These are phyloP conservation scores for Eupeodes luniger DNA, from an alignment of 2,888 invertebrate genomes.

Conservation along the genomic window DNA sequence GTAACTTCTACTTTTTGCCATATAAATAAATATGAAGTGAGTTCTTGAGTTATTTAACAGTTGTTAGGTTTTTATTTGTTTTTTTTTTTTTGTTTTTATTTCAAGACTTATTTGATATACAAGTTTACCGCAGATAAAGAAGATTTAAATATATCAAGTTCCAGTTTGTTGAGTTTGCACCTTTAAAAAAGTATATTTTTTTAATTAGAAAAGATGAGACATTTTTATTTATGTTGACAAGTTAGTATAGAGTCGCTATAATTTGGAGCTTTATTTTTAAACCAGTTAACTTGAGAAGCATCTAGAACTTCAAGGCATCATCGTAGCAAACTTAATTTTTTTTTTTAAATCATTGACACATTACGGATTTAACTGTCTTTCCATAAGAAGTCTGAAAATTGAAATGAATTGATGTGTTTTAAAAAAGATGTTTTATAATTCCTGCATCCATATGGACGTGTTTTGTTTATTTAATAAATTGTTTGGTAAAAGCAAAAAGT, in stretches of 20 bases:
- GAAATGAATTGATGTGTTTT: constrained; percentile 50
- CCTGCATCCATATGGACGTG: constrained; percentile 40
- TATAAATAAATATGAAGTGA: constrained; percentile 1
- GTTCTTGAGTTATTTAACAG: constrained; percentile 28
- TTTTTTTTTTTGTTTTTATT: too few species aligned
- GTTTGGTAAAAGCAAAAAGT: neutral
- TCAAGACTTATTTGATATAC: neutral
- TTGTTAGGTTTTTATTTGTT: neutral
- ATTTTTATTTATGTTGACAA: constrained; percentile 5
- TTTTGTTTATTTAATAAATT: constrained; percentile 19
- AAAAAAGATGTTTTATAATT: constrained; percentile 31
- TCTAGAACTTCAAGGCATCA: neutral
- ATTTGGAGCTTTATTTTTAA: neutral
- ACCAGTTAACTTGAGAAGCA: neutral
- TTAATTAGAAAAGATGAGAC: constrained; percentile 36
- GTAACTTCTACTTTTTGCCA: neutral
- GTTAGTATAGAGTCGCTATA: neutral
- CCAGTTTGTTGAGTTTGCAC: constrained; percentile 25
- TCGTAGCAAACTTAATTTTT: neutral
- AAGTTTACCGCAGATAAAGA: neutral
- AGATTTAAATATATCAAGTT: constrained; percentile 9
- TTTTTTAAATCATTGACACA: neutral
- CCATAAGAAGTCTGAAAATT: constrained; percentile 29
- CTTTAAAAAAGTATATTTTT: neutral
- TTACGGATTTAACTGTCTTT: constrained; percentile 32